Evolutionary conservation across 2,888 invertebrate species (phyloP), one percentile per base, ranked within the genome.

Genomic region (Lithophane socia): DNA sequence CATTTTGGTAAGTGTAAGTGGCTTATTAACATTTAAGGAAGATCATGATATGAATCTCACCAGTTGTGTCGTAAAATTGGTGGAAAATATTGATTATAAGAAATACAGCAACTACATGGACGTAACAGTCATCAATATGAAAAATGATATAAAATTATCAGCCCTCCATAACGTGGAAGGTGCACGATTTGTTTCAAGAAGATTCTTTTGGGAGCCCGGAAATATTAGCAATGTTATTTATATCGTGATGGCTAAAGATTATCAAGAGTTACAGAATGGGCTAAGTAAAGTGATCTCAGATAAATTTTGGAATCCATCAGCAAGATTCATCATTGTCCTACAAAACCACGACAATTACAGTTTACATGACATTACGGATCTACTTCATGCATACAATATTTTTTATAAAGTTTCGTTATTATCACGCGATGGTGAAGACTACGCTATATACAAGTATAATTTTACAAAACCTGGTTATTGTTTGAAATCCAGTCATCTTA

Each of bases 251-350:
- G 84, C 84, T 77, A 37, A 76, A 18, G 67, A 90, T 83, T 88
- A 84, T 44, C 44, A 82, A 37, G 90, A 91, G 49, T 85, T 92
- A 16, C 21, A 75, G 69, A 42, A 63, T 4, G 89, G 86, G 0
- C 73, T 93, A 16, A 63, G 79, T 13, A 42, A 76, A 52, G 71
- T 86, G 5, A 85, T 76, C 74, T 71, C 79, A 7, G 91, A 91
- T 66, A 68, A 10, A 21, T 90, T 87, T 63, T 93, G 92, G 91
- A 91, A 90, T 76, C 91, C 92, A 24, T 56, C 60, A 66, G 90
- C 89, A 24, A 88, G 77, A 54, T 92, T 92, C 67, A 85, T 93
- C 52, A 89, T 93, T 42, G 72, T 90, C 2, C 52, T 92, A 8
- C 70, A 90, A 56, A 67, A 84, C 58, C 49, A 89, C n/a, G 42